Base-by-base conservation (phyloP, 2,888 invertebrate genomes). In the Brenthis daphne region DNA sequence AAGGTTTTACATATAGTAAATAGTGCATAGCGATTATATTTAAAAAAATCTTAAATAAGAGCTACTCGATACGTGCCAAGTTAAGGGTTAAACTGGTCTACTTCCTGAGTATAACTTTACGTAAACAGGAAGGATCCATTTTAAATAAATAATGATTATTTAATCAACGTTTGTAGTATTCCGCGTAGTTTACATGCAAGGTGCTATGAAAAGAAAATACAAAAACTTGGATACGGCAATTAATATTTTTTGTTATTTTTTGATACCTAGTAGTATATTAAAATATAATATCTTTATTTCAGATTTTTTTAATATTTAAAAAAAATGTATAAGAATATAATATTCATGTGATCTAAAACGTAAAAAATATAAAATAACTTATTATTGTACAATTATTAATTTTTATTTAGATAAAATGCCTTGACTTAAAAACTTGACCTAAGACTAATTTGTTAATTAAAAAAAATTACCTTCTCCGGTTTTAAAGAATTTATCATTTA, bases 151-250 rank as follows among this genome's bases (percentile, higher is more conserved):
- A 73, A 61, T 60, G 56, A 57, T 70, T 68, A 74, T 73, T 74
- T 73, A 68, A 72, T 72, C 69, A 71, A 68, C 54, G 61, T 70
- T 67, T 48, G 47, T 64, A 57, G 65, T 72, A 77, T 76, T 77
- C 75, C 77, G 75, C 57, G 67, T 71, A 57, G 69, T 76, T 76
- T 74, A 74, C 77, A 77, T 77, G 77, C 76, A 61, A 74, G 57
- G 72, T 66, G 68, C 65, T 57, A 60, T 64, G 8, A 20, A 51
- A 24, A 20, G 20, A 56, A 73, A 51, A 0, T 65, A 50, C 8
- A 20, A 67, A 64, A n/a, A 37, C 11, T 51, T 70, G 73, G 75
- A 76, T 71, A 71, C 51, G 75, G 67, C 61, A 50, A 14, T 5
- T 20, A 14, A 13, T 47, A 43, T 5, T 24, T 47, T 47, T 20